Base-by-base conservation (phyloP, 2,797 vertebrate species). In the Eulemur rubriventer region DNA sequence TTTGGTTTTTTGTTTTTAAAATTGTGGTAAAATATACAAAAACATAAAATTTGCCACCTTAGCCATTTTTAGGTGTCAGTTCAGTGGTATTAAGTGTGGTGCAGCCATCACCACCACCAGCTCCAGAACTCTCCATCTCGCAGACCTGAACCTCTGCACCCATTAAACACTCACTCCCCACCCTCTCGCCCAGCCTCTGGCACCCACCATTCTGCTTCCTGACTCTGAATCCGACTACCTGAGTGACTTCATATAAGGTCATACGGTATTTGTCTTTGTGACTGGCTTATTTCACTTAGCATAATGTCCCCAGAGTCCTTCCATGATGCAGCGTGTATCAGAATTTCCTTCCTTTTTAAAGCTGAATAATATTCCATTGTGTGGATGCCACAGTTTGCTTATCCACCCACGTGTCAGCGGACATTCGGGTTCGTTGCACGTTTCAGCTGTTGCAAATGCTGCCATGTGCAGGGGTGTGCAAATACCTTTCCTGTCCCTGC, bases 81-180 rank as follows among this genome's bases (percentile, higher is more conserved):
- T 72, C 28, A 26, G 88, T 24, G n/a, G 28, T 38, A 18, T 38
- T n/a, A 28, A 41, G n/a, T 26, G n/a, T 0, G 46, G 16, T 8
- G 2, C 22, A 24, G 6, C 24, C 10, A 0, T 22, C 41, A 0
- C 22, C 38, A 7, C 22, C n/a, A 0, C 50, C 46, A 0, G 13
- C 83, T 30, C 22, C 22, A 72, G 81, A 24, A 4, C 14, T 22
- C 16, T 43, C 22, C 55, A 2, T 20, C 61, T 70, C 43, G 59
- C 35, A 65, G 18, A 28, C 4, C 33, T 0, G 20, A 75, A 83
- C 43, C 72, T 46, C 24, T 35, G 46, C 22, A 0, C 38, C 67
- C 12, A 0, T n/a, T 28, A 52, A 69, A 41, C 61, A 8, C 35
- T 14, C 22, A 14, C 6, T 33, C 11, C 46, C n/a, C 12, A 2